Evolutionary conservation across 2,888 invertebrate genomes (phyloP).

Genomic region (Cephus sareptanus): DNA sequence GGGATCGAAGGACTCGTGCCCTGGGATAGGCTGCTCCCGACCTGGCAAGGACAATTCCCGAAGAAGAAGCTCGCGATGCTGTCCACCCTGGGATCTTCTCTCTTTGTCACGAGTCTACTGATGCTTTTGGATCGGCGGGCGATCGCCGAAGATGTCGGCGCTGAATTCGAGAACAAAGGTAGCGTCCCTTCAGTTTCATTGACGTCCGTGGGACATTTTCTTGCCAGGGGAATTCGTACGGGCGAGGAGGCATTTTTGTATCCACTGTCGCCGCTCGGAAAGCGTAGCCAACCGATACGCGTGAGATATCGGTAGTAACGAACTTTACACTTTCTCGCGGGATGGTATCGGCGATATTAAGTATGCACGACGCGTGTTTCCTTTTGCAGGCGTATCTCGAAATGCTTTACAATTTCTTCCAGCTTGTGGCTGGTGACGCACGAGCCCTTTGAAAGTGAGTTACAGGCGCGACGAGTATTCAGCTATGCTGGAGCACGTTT

Average conservation of each 20-base stretch:
- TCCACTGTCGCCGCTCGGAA: background rate
- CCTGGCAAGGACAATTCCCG: background rate
- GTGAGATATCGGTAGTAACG: background rate
- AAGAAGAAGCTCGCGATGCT: conserved; percentile 39
- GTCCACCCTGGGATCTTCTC: conserved; percentile 50
- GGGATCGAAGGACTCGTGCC: background rate
- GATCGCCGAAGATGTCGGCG: conserved; percentile 44
- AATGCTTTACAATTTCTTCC: background rate
- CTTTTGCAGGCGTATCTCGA: background rate
- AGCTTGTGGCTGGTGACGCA: background rate
- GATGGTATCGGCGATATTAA: background rate
- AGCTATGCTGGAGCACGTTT: background rate
- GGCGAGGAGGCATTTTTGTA: background rate
- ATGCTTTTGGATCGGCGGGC: conserved; percentile 44
- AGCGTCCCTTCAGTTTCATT: conserved; percentile 24
- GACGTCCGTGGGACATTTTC: background rate
- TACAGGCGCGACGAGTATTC: background rate
- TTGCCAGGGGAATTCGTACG: background rate
- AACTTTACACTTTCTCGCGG: background rate
- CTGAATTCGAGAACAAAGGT: conserved; percentile 60
- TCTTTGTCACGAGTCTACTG: conserved; percentile 58
- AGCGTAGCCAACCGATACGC: background rate
- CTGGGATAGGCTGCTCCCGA: background rate
- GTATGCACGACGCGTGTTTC: background rate
- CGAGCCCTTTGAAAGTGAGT: background rate